These are phyloP conservation scores for Sapayoa aenigma DNA, from an alignment of 2,113 vertebrate genomes.

Conservation along the genomic window DNA sequence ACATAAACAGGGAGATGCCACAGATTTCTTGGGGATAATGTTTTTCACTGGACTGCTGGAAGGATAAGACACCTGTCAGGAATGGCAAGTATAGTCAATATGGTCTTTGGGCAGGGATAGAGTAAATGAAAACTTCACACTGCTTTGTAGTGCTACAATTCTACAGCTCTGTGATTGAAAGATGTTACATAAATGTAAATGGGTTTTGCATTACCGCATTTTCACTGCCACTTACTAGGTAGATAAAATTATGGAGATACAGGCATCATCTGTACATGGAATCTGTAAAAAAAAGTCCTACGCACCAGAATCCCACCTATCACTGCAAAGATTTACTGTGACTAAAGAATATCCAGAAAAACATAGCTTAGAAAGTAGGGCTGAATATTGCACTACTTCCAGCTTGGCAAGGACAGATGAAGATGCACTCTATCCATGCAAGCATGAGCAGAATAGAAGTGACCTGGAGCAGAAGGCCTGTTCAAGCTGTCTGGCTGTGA, in stretches of 20 bases:
- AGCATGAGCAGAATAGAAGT: conserved; percentile 32
- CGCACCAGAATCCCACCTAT: not conserved
- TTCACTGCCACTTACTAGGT: not conserved
- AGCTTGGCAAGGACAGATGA: conserved; percentile 13
- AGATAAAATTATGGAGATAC: not conserved
- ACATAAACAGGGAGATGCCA: not conserved
- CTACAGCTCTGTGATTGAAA: not conserved
- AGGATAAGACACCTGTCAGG: not conserved
- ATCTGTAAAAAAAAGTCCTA: not conserved
- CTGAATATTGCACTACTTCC: not conserved
- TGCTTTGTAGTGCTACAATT: not conserved
- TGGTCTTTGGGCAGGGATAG: not conserved
- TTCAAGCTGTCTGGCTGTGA: not conserved
- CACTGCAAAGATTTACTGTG: not conserved
- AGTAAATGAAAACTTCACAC: not conserved
- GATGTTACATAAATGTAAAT: not conserved
- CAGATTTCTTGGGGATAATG: not conserved
- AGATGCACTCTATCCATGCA: not conserved
- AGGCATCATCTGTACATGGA: not conserved
- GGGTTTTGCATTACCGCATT: not conserved
- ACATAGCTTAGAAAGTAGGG: not conserved
- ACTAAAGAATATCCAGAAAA: not conserved
- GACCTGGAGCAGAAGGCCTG: conserved; percentile 47
- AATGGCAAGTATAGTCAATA: not conserved
- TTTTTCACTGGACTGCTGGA: not conserved